Conservation (phyloP, 2,113 vertebrate genomes). For the Calypte anna region DNA sequence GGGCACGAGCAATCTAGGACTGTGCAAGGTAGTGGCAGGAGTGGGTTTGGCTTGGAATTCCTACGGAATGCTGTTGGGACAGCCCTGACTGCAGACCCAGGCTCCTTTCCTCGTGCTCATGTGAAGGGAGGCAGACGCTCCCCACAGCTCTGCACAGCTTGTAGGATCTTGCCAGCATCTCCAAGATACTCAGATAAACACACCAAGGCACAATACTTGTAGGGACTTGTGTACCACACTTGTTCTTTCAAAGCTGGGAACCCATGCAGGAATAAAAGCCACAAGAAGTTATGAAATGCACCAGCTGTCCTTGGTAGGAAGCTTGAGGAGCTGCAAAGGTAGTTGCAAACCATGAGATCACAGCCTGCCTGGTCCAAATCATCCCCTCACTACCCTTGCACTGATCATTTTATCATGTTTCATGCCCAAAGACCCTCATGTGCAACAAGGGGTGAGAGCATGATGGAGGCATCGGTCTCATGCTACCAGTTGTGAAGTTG, state of each 20-base stretch:
- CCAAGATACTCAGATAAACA: not conserved
- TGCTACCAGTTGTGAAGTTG: accelerated
- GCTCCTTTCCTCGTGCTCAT: not conserved
- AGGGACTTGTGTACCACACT: not conserved
- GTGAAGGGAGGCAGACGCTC: not conserved
- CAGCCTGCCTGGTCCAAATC: not conserved
- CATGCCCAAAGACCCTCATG: not conserved
- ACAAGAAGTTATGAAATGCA: not conserved
- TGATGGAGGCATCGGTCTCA: accelerated
- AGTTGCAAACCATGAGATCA: not conserved
- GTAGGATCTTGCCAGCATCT: not conserved
- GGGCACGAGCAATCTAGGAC: not conserved
- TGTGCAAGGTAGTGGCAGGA: not conserved
- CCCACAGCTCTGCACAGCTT: not conserved
- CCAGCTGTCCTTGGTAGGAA: not conserved
- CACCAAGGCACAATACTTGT: not conserved
- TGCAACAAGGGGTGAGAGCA: not conserved
- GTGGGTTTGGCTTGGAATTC: not conserved
- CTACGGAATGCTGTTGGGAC: not conserved
- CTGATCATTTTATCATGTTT: accelerated
- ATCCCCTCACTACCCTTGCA: not conserved
- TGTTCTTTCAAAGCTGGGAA: not conserved
- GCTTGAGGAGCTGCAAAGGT: not conserved
- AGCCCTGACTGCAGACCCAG: not conserved
- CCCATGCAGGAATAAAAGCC: not conserved